Base-by-base conservation (phyloP, 1,140 invertebrate species). In the Callitettix versicolor region DNA sequence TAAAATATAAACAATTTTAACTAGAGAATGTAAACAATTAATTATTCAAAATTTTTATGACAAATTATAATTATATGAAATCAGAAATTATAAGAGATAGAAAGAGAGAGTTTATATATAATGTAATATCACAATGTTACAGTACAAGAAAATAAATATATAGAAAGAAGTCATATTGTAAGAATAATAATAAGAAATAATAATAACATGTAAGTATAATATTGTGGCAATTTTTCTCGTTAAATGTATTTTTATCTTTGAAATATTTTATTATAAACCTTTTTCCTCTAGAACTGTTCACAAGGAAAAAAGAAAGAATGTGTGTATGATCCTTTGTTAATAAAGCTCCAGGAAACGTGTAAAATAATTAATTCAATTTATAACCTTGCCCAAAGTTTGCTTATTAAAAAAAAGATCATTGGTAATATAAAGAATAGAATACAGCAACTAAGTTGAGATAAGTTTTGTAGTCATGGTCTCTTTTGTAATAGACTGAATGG, bases 221-320 rank as follows among this genome's bases (percentile, higher is more conserved):
- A 60, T 60, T 60, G 59, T 62, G 61, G 61, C 58, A 53, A 60
- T 60, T 62, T 60, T 55, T 48, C 61, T 62, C 58, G 60, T 62
- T 62, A 57, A 61, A 60, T 62, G 61, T 62, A 62, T 61, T 62
- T 62, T 62, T 62, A 62, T 62, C 61, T 61, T 58, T 59, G 57
- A 61, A 62, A 58, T 59, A 55, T 61, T 55, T 48, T 49, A 46
- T 55, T 46, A 48, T 46, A 55, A 55, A 49, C 36, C 54, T 36
- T 41, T 43, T 47, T 34, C 44, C 43, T 49, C 17, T 49, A 46
- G 43, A 46, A 55, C 36, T 41, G 44, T 55, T 55, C 54, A 57
- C 57, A 60, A 60, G 59, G 57, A 56, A 59, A 51, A 15, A 34
- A 38, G 34, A 36, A 51, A 36, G 48, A 51, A 51, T 51, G 48